Evolutionary conservation across 2,113 vertebrate genomes (phyloP).

Genomic region (Holacanthus passer): DNA sequence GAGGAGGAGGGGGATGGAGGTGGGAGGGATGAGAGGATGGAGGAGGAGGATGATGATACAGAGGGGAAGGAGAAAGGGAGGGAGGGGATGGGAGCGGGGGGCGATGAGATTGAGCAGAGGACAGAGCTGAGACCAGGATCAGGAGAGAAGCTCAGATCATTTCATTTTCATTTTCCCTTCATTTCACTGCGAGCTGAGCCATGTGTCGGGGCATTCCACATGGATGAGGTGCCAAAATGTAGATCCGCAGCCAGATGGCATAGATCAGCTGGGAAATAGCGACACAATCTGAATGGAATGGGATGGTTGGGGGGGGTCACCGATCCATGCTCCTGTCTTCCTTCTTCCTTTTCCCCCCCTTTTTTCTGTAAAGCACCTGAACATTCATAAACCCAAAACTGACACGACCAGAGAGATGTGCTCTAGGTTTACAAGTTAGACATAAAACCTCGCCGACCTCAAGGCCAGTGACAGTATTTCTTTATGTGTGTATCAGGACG

Average conservation of each 20-base stretch:
- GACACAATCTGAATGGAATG: constrained; percentile 63
- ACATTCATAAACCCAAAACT: constrained; percentile 50
- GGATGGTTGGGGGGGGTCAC: constrained; percentile 54
- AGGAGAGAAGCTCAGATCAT: constrained; percentile 76
- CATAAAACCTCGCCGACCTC: constrained; percentile 37
- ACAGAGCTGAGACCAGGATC: constrained; percentile 76
- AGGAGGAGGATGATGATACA: constrained; percentile 69
- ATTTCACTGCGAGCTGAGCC: constrained; percentile 65
- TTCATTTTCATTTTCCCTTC: constrained; percentile 82
- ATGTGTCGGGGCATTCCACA: constrained; percentile 67
- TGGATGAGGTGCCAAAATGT: constrained; percentile 68
- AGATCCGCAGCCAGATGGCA: constrained; percentile 77
- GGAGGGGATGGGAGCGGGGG: not conserved
- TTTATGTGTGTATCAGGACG: constrained; percentile 44
- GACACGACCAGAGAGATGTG: constrained; percentile 15
- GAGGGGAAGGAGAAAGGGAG: constrained; percentile 35
- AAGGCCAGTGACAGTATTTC: constrained; percentile 40
- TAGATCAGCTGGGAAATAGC: constrained; percentile 73
- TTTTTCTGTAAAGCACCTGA: not conserved
- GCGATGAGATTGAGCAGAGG: constrained; percentile 73
- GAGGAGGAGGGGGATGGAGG: constrained; percentile 6
- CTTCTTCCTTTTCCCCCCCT: not conserved
- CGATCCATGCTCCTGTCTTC: constrained; percentile 40
- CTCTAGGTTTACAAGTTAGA: constrained; percentile 37
- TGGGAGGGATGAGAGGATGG: constrained; percentile 59